phyloP scores from a whole-genome alignment of 2,113 vertebrate genomes.

The Ageneiosus marmoratus region DNA sequence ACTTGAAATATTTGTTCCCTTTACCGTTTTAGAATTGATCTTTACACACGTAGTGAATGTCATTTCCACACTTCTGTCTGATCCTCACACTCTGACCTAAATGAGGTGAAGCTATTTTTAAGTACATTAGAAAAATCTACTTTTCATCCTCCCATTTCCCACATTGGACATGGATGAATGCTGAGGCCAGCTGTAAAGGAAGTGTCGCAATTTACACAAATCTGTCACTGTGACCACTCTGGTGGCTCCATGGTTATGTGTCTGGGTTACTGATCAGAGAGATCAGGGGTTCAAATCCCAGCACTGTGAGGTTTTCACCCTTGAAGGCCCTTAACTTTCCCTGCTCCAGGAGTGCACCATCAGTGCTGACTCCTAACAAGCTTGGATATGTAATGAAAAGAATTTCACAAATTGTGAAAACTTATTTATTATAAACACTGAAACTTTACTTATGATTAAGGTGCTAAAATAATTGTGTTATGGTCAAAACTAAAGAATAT shows the following conservation, averaged over 20 bases:
- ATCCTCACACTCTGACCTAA: slow-evolving; percentile 16
- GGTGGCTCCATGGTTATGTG: slow-evolving; percentile 31
- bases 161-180: slow-evolving; percentile 41
- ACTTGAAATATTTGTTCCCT: not conserved
- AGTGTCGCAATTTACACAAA: slow-evolving; percentile 38
- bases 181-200: slow-evolving; percentile 28
- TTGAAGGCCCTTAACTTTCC: no score
- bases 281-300: no score
- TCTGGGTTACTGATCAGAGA: not conserved
- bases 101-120: slow-evolving; percentile 37
- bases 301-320: no score
- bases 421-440: no score
- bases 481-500: not conserved
- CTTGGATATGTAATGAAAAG: not conserved
- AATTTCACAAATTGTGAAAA: no score
- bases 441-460: not conserved
- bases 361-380: no score
- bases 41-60: slow-evolving; percentile 15
- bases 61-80: slow-evolving; percentile 25
- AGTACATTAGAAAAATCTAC: not conserved
- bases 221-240: slow-evolving; percentile 9
- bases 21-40: slow-evolving; percentile 4
- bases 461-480: not conserved
- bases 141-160: slow-evolving; percentile 37
- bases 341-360: no score